Conservation (phyloP, 2,113 vertebrate species). For the Peromyscus maniculatus region DNA sequence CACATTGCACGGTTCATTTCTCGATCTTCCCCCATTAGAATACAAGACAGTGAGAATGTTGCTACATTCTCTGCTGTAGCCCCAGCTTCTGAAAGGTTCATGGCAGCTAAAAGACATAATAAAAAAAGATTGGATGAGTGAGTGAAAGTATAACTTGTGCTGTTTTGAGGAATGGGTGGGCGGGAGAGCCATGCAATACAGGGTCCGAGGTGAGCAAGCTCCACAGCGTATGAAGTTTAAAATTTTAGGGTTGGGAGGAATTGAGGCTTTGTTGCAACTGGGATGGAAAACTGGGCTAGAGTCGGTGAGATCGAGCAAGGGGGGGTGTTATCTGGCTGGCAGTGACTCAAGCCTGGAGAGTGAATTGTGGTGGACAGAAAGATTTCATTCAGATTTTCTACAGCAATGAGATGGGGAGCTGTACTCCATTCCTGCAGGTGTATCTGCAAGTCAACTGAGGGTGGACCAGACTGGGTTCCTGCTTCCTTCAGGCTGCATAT, state of each 20-base stretch:
- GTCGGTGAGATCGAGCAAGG: background rate
- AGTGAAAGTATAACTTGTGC: background rate
- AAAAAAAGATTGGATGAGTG: conserved; percentile 9
- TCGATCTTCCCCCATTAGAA: background rate
- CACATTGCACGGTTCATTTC: background rate
- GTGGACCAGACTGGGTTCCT: background rate
- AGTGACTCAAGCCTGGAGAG: background rate
- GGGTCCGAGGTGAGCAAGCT: background rate
- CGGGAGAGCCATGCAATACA: background rate
- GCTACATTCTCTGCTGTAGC: background rate
- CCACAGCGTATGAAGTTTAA: background rate
- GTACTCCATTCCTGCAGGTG: background rate
- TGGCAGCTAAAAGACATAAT: background rate
- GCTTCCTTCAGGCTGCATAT: background rate
- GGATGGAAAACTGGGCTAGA: background rate
- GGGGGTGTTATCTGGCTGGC: background rate
- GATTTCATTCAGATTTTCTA: background rate
- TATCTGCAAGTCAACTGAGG: background rate
- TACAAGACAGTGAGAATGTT: background rate
- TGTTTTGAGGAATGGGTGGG: background rate
- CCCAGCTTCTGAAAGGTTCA: conserved; percentile 4
- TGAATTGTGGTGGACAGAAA: background rate
- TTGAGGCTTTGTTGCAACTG: background rate
- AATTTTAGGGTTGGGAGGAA: background rate
- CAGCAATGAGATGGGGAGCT: background rate